These are phyloP conservation scores for Drosophila grimshawi DNA, from an alignment of 1,140 invertebrate species.

Conservation along the genomic window DNA sequence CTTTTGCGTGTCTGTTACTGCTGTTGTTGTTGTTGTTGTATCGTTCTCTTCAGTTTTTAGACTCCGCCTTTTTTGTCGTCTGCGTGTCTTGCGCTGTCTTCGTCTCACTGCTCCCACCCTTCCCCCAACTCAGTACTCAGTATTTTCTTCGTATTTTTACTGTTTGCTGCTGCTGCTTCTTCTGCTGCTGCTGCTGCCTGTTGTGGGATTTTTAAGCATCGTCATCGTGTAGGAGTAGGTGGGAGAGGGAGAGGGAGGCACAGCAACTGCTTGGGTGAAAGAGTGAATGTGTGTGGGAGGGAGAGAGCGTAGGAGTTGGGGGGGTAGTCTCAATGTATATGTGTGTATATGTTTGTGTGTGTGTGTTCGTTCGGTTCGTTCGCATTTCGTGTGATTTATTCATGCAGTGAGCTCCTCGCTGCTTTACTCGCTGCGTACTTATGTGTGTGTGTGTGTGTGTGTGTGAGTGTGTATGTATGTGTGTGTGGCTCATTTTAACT, in stretches of 20 bases:
- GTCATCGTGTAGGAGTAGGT: constrained; percentile 36
- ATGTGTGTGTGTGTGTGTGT: constrained; percentile 51
- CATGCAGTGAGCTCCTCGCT: constrained; percentile 47
- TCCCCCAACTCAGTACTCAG: not conserved
- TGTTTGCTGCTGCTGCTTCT: constrained; percentile 32
- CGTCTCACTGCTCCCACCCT: constrained; percentile 28
- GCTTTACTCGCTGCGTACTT: constrained; percentile 75
- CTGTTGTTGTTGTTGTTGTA: constrained; percentile 55
- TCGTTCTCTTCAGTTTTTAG: constrained; percentile 80
- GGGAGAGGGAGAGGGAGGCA: not conserved
- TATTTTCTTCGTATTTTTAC: constrained; percentile 51
- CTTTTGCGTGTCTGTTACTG: constrained; percentile 62
- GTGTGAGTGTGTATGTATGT: constrained; percentile 33
- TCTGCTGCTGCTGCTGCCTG: constrained; percentile 51
- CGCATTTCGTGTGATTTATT: constrained; percentile 82
- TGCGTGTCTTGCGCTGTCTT: constrained; percentile 77
- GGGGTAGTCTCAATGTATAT: not conserved
- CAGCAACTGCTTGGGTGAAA: constrained; percentile 59
- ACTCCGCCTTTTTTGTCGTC: constrained; percentile 82
- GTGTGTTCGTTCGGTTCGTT: constrained; percentile 69
- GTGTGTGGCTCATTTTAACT: constrained; percentile 76
- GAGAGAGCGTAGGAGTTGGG: constrained; percentile 3
- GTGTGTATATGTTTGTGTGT: constrained; percentile 27
- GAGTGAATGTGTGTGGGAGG: constrained; percentile 65
- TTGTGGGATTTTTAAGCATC: constrained; percentile 78